Evolutionary conservation across 2,113 vertebrate species (phyloP).

Genomic region (Tetrao urogallus): DNA sequence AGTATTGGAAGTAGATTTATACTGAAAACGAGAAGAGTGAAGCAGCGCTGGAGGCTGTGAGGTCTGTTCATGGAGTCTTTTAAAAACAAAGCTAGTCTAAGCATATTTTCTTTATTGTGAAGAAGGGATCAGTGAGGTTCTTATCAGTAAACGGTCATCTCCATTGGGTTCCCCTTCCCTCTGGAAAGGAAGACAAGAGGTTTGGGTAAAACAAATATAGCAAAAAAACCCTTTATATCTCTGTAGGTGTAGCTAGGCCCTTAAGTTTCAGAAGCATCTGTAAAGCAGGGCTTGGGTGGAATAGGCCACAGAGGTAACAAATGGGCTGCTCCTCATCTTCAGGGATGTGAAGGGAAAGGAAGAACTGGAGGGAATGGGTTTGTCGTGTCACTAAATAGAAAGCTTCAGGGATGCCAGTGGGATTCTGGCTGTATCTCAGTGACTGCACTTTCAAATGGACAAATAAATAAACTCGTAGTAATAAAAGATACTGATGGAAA

Average conservation of each 20-base stretch:
- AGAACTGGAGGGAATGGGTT: not conserved
- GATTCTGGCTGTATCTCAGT: not conserved
- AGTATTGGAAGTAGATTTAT: conserved; percentile 17
- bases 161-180: not conserved
- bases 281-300: not conserved
- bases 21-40: conserved; percentile 12
- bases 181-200: not conserved
- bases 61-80: not conserved
- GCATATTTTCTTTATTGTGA: not conserved
- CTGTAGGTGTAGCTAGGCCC: not conserved
- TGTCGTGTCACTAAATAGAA: not conserved
- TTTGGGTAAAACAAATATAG: not conserved
- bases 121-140: not conserved
- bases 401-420: not conserved
- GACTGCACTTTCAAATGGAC: not conserved
- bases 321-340: not conserved
- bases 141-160: not conserved
- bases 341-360: not conserved
- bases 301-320: not conserved
- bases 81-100: not conserved
- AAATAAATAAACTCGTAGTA: not conserved
- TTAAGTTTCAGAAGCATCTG: not conserved
- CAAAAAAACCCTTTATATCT: not conserved
- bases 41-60: not conserved
- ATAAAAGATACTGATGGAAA: not conserved